Conservation (phyloP, 2,797 vertebrate genomes). For the Xerus rutilus region DNA sequence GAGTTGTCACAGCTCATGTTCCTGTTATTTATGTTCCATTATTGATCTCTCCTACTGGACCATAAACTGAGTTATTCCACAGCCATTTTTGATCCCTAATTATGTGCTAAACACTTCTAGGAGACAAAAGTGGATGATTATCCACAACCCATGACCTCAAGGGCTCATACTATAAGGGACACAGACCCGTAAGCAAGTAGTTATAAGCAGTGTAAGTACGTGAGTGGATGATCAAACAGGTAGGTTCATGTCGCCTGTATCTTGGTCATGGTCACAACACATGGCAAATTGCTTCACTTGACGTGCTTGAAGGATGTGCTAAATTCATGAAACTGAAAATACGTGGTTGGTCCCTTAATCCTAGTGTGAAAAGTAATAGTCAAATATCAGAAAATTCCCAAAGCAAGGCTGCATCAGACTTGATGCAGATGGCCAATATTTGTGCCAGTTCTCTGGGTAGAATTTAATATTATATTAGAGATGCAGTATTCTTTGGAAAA, state of each 20-base stretch:
- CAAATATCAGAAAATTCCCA: not conserved
- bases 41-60: not conserved
- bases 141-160: not conserved
- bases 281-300: not conserved
- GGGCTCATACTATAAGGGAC: not conserved
- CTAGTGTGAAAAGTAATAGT: not conserved
- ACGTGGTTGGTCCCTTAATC: not conserved
- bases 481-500: not conserved
- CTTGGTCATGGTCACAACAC: not conserved
- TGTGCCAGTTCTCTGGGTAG: not conserved
- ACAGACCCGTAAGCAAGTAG: not conserved
- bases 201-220: not conserved
- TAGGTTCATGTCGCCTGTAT: not conserved
- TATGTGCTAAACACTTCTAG: not conserved
- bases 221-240: not conserved
- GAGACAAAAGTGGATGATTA: not conserved
- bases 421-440: not conserved
- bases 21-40: not conserved
- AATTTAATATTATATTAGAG: not conserved
- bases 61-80: not conserved
- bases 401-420: not conserved
- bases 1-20: not conserved
- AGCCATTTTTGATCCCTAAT: not conserved
- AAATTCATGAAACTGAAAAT: slow-evolving; percentile 36
- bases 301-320: not conserved